These are phyloP conservation scores for Mystacornis crossleyi DNA, from an alignment of 2,113 vertebrate genomes.

Conservation along the genomic window DNA sequence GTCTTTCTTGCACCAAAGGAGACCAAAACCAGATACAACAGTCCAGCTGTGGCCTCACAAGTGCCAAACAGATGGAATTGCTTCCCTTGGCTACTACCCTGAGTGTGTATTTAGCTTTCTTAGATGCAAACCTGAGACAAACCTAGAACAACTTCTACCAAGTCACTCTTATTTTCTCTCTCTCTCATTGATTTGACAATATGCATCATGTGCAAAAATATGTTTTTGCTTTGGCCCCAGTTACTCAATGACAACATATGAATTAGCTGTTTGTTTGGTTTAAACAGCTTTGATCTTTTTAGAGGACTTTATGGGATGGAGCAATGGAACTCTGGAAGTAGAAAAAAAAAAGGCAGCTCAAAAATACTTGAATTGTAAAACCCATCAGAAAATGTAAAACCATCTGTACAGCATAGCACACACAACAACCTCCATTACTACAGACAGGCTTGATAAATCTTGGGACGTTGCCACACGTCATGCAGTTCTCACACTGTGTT, in stretches of 20 bases:
- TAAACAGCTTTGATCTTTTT: neutral
- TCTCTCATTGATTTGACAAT: neutral
- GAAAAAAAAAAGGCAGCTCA: neutral
- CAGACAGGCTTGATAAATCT: constrained; percentile 63
- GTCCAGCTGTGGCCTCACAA: neutral
- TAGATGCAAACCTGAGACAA: neutral
- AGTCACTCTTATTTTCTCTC: neutral
- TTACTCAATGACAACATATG: neutral
- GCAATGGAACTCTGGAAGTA: neutral
- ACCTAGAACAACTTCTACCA: neutral
- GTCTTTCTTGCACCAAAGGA: neutral
- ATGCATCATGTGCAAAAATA: neutral
- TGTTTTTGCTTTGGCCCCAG: neutral
- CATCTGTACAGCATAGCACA: constrained; percentile 34
- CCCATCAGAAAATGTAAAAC: constrained; percentile 44
- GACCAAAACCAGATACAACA: neutral
- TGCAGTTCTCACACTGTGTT: constrained; percentile 48
- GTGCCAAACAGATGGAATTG: neutral
- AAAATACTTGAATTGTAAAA: constrained; percentile 40
- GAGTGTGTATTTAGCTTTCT: neutral
- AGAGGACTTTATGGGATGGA: neutral
- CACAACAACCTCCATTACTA: constrained; percentile 64
- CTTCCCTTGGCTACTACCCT: neutral
- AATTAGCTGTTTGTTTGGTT: neutral
- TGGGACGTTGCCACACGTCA: constrained; percentile 63